A percentile compares a stretch with the other conserved stretches of the same genome.
These are phyloP conservation scores for Pachyseris speciosa DNA, from an alignment of 64 coral and sea anemone genomes.

Conservation along the genomic window DNA sequence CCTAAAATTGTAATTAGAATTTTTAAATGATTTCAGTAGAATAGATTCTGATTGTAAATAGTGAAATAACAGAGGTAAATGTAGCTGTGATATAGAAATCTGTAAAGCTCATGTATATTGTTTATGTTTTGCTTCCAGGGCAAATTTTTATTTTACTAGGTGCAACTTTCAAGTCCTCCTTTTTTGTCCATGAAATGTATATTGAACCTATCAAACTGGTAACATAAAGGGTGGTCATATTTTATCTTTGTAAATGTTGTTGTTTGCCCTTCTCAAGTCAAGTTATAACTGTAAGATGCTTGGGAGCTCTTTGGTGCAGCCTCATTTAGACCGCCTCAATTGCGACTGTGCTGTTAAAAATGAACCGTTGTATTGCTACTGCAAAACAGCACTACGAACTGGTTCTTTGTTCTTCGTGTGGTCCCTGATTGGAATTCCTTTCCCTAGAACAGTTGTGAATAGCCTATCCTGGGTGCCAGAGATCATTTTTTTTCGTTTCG, in stretches of 20 bases:
- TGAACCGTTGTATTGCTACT: too few relatives aligned
- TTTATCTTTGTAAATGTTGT: neutral
- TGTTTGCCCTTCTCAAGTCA: neutral
- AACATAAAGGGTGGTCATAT: slow-evolving; percentile 1
- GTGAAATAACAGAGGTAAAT: neutral
- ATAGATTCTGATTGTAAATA: slow-evolving; percentile 16
- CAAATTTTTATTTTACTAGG: slow-evolving; percentile 4
- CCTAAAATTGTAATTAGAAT: neutral
- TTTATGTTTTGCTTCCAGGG: neutral
- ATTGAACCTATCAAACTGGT: neutral
- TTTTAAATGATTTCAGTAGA: slow-evolving; percentile 15
- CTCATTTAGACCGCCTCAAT: too few relatives aligned
- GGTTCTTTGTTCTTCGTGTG: too few relatives aligned
- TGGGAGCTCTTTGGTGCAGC: too few relatives aligned
- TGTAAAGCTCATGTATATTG: neutral
- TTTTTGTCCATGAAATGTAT: neutral
- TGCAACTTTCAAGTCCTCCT: neutral
- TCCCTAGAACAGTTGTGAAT: too few relatives aligned
- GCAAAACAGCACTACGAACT: too few relatives aligned
- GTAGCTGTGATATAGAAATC: neutral
- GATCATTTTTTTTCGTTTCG: too few relatives aligned
- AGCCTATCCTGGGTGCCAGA: too few relatives aligned
- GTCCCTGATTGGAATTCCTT: too few relatives aligned
- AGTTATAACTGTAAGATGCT: too few relatives aligned
- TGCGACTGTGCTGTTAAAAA: too few relatives aligned